Base-by-base conservation (phyloP, 2,113 vertebrate genomes). In the Nothobranchius kuhntae region DNA sequence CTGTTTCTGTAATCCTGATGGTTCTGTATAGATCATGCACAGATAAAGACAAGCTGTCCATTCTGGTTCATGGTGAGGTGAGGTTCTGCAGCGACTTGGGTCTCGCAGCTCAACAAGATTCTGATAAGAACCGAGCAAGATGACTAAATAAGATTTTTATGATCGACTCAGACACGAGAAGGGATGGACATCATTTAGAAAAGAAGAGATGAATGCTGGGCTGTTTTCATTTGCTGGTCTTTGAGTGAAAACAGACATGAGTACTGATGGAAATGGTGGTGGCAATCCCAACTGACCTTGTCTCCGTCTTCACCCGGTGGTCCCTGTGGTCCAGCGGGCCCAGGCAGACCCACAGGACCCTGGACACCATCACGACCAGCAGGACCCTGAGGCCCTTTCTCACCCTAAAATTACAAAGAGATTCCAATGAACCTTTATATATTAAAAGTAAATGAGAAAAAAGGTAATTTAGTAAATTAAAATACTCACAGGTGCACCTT, bases 261-360 rank as follows among this genome's bases (percentile, higher is more conserved):
- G 38, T 7, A 40, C 38, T 8, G 9, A 40, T 40, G 38, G 1
- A 30, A 30, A 30, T 30, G 9, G 46, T 52, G 35, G 17, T 7
- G 36, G 30, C 30, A 30, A 30, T 30, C 30, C n/a, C 50, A 13
- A 82, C 87, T 73, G 24, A 97, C 98, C 95, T 99, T 99, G 91
- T 99, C 97, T 64, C 98, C 98, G 1, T 99, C 98, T 87, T 99
- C 98, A 89, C 98, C 98, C 0, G 98, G 97, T 75, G 96, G 96
- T 17, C 98, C 98, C 30, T 96, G 96, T 7, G 98, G 95, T 53
- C 98, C 98, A 7, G 97, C 94, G 30, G 98, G 96, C 12, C 98
- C 98, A 0, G 98, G 98, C 56, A 99, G 93, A 76, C 97, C 98
- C 12, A 99, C 98, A 7, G 98, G 97, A 73, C 98, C 98, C 83